Conservation (phyloP, 2,797 vertebrate genomes). For the Malurus leucopterus region DNA sequence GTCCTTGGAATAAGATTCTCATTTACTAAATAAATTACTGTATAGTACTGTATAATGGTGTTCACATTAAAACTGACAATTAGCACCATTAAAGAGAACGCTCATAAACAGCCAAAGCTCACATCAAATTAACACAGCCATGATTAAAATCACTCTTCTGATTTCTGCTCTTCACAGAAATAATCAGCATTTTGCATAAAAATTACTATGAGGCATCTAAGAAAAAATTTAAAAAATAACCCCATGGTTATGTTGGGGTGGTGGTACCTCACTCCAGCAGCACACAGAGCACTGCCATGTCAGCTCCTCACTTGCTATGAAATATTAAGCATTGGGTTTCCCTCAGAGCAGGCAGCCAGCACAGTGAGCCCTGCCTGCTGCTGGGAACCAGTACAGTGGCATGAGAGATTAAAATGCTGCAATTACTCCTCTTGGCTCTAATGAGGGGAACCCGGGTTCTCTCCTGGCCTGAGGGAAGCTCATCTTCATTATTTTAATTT, state of each 20-base stretch:
- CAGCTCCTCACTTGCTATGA: background rate
- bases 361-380: background rate
- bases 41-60: constrained; percentile 65
- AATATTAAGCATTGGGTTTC: background rate
- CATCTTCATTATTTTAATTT: constrained; percentile 8
- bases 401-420: background rate
- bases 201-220: constrained; percentile 11
- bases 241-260: background rate
- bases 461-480: constrained; percentile 32
- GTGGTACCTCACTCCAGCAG: background rate
- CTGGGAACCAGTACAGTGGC: background rate
- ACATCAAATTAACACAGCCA: constrained; percentile 69
- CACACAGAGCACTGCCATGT: background rate
- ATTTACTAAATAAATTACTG: constrained; percentile 71
- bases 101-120: constrained; percentile 69
- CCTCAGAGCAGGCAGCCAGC: background rate
- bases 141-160: constrained; percentile 69
- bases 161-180: constrained; percentile 67
- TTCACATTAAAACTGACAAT: constrained; percentile 71
- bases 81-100: constrained; percentile 65
- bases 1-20: constrained; percentile 66
- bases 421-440: constrained; percentile 42
- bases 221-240: background rate
- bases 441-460: constrained; percentile 31
- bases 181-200: constrained; percentile 64